These are phyloP conservation scores for Microchrysa polita DNA, from an alignment of 2,888 invertebrate species.

Conservation along the genomic window DNA sequence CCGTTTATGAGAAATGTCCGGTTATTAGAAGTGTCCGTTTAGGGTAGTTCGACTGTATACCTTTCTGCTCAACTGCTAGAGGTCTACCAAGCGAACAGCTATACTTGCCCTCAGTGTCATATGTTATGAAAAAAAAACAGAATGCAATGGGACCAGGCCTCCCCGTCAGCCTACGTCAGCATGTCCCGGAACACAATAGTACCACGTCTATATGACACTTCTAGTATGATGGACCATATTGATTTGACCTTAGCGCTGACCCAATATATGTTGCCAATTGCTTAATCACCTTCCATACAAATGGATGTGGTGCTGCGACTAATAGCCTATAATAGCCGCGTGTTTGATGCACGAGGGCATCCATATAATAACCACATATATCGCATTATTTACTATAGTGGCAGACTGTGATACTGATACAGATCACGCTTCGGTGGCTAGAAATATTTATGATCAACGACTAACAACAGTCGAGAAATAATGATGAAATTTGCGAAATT, in stretches of 20 bases:
- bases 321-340: too few species aligned
- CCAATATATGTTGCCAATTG: slow-evolving; percentile 19
- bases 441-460: background rate
- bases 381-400: slow-evolving; percentile 1
- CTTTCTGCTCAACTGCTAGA: too few species aligned
- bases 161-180: too few species aligned
- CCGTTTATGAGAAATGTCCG: too few species aligned
- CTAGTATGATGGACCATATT: slow-evolving; percentile 21
- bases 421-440: background rate
- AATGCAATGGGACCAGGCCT: too few species aligned
- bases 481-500: background rate
- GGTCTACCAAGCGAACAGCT: background rate
- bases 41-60: too few species aligned
- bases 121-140: too few species aligned
- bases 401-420: slow-evolving; percentile 6
- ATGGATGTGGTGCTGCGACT: too few species aligned
- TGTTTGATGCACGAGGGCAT: background rate
- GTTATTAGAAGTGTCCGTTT: too few species aligned
- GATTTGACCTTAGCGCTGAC: slow-evolving; percentile 33
- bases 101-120: too few species aligned
- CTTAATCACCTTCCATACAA: background rate
- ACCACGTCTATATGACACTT: too few species aligned
- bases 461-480: background rate
- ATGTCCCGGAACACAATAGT: too few species aligned
- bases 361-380: slow-evolving; percentile 2